Base-by-base conservation (phyloP, 1,140 invertebrate genomes). In the Bombus cullumanus region DNA sequence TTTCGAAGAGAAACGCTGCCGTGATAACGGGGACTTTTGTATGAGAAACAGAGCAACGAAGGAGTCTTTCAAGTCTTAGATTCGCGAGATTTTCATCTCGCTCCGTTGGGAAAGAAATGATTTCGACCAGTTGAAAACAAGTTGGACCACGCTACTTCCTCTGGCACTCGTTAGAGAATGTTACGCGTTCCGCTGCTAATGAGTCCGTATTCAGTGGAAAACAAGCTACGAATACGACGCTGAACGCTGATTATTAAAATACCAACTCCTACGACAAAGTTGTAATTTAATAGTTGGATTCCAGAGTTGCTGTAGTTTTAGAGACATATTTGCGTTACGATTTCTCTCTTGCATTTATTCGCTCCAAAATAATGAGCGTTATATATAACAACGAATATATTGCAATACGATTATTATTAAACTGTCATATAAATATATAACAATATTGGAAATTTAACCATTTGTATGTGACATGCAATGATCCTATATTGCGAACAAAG, bases 221-320 rank as follows among this genome's bases (percentile, higher is more conserved):
- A 57, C 53, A 41, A 59, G 59, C 47, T 41, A 9, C 71, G 57
- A n/a, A 62, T 25, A 13, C 15, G 22, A 18, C n/a, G 69, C 12
- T 5, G 34, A 69, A 34, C 22, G n/a, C n/a, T 22, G 25, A 47
- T 81, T 81, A 81, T 79, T 66, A 47, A 66, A 66, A 43, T 34
- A 28, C 9, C 18, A 53, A 53, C 18, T 53, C 15, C 47, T 53
- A 53, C 18, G 18, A 53, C 47, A 53, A 53, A 53, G 5, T 53
- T 53, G 47, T 22, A 53, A 53, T 53, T 22, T 22, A 22, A 22
- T 53, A 53, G 47, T 53, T 53, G 47, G 5, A 53, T 22, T 53
- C 47, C 47, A 22, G 1, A 53, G 47, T 53, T 53, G 18, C 47
- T 0, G 47, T 22, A 53, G 18, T 53, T 53, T 18, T 53, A 22